Evolutionary conservation across 2,113 vertebrate species (phyloP), one percentile per base, ranked within the genome.

Genomic region (Dinomys branickii): DNA sequence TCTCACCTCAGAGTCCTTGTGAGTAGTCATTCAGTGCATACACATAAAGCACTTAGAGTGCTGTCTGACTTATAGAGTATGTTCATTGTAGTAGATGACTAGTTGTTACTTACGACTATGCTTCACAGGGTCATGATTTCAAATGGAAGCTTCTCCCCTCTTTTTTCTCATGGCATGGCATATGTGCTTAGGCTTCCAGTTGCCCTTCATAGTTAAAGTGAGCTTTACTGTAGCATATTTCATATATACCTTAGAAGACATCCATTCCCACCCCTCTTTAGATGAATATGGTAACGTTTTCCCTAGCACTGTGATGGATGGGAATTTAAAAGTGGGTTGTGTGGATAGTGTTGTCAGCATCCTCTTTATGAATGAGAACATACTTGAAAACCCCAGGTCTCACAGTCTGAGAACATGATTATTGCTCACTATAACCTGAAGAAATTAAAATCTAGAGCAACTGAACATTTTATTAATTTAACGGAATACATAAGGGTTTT

Each of bases 391-490:
- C 12, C 47, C 41, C 61, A 61, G 7, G 19, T 78, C 9, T 54
- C 38, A 82, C 14, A 71, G 38, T 88, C 33, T 82, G 33, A 92
- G 85, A 85, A 96, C 80, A 59, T 24, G 16, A 17, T 87, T 30
- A 93, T 19, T 90, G 56, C 41, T 65, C 35, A 14, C 41, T 86
- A 35, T 85, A 91, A 95, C 75, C 20, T 63, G 58, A 85, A 81
- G 50, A 63, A 8, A 86, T 95, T 93, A 88, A 94, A 77, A 78
- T 88, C 63, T 78, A 65, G 87, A 22, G 56, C 41, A 83, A 80
- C n/a, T 71, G 47, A 90, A 65, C 81, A 67, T 84, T 75, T 91
- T 94, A 44, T 86, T 87, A 82, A 94, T 92, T 78, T 91, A 80
- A 88, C 90, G 5, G 50, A 88, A 33, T 85, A 87, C 73, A 52